phyloP scores from a whole-genome alignment of 1,140 invertebrate genomes.

The Drosophila seguyi region DNA sequence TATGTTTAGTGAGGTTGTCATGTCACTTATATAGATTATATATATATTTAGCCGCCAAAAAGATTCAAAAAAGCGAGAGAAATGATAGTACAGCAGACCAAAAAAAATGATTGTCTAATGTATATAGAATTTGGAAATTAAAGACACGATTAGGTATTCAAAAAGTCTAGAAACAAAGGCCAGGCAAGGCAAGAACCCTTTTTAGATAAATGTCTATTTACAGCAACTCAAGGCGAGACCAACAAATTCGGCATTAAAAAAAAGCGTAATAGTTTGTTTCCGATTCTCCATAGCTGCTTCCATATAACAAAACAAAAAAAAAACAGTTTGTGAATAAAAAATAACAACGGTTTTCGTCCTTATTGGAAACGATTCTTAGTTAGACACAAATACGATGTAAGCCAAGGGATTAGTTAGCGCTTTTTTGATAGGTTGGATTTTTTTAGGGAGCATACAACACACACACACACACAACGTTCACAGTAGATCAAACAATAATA shows the following conservation, averaged over 20 bases:
- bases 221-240: slow-evolving; percentile 39
- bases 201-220: slow-evolving; percentile 74
- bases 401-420: slow-evolving; percentile 63
- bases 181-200: slow-evolving; percentile 29
- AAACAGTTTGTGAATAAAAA: slow-evolving; percentile 43
- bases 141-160: slow-evolving; percentile 50
- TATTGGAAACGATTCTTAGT: slow-evolving; percentile 76
- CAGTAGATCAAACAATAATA: slow-evolving; percentile 48
- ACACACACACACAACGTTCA: slow-evolving; percentile 43
- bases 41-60: slow-evolving; percentile 47
- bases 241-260: slow-evolving; percentile 51
- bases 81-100: slow-evolving; percentile 68
- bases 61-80: neutral
- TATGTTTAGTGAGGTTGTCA: slow-evolving; percentile 82
- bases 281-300: slow-evolving; percentile 37
- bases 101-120: slow-evolving; percentile 64
- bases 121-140: slow-evolving; percentile 43
- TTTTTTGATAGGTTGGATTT: slow-evolving; percentile 71
- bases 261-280: slow-evolving; percentile 22
- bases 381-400: slow-evolving; percentile 64
- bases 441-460: slow-evolving; percentile 30
- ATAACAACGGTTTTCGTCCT: slow-evolving; percentile 76
- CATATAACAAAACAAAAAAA: slow-evolving; percentile 9
- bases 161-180: slow-evolving; percentile 16
- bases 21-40: slow-evolving; percentile 66